These are phyloP conservation scores for Acronicta alni DNA, from an alignment of 2,888 invertebrate genomes.

Conservation along the genomic window DNA sequence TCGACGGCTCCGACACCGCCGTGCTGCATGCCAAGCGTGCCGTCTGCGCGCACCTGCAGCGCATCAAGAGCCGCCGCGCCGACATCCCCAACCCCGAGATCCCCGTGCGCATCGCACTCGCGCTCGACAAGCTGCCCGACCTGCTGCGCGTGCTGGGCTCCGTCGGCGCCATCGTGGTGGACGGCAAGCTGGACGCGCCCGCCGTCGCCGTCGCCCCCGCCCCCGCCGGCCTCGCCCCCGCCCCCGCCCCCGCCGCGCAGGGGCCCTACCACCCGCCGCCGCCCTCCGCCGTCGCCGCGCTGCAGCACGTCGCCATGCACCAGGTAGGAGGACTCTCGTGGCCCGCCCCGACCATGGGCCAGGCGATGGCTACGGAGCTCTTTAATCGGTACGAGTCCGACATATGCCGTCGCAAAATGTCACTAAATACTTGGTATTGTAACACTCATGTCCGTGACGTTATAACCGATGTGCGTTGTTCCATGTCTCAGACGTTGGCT, in stretches of 20 bases:
- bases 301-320: slow-evolving; percentile 84
- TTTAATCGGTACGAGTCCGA: no score
- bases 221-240: slow-evolving; percentile 61
- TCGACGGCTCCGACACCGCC: slow-evolving; percentile 95
- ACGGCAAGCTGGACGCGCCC: slow-evolving; percentile 92
- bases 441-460: neutral
- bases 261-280: slow-evolving; percentile 59
- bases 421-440: no score
- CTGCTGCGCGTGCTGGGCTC: slow-evolving; percentile 93
- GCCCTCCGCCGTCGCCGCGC: slow-evolving; percentile 77
- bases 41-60: slow-evolving; percentile 91
- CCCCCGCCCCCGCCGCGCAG: slow-evolving; percentile 50
- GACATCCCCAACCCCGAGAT: slow-evolving; percentile 97
- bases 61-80: slow-evolving; percentile 94
- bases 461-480: slow-evolving; percentile 61
- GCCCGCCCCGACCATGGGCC: no score
- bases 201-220: slow-evolving; percentile 46
- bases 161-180: slow-evolving; percentile 95
- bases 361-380: no score
- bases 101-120: slow-evolving; percentile 94
- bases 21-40: slow-evolving; percentile 95
- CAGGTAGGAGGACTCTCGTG: slow-evolving; percentile 69
- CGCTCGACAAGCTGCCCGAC: slow-evolving; percentile 94
- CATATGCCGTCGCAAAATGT: no score
- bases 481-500: slow-evolving; percentile 83